Evolutionary conservation across 2,888 invertebrate species (phyloP), one percentile per base, ranked within the genome.

Genomic region (Catonia carolina): DNA sequence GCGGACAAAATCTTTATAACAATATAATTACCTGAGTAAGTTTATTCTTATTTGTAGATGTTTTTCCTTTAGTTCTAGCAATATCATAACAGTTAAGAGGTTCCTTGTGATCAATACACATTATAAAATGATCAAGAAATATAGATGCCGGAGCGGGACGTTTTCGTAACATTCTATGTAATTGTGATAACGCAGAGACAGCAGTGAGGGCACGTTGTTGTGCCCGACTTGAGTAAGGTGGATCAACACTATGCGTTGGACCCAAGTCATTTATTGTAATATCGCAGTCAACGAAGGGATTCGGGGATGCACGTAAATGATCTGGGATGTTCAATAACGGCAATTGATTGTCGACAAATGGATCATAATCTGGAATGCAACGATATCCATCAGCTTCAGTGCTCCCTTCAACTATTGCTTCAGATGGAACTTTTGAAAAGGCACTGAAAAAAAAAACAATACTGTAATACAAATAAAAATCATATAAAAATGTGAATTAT

Each of bases 141-240:
- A 94, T 75, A 70, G 90, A 91, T 67, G 84, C 84, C 7, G 89
- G 87, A 0, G 87, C 85, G 8, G 89, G 88, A 41, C 90, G 80
- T 56, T 86, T 82, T 63, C 88, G 87, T 69, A 90, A 80, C 78
- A 90, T 81, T 59, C 74, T 83, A 73, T 89, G 86, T 62, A 93
- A 81, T 54, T 86, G 79, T 48, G 85, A 81, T 45, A 95, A 71
- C 3, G 90, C 89, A 1, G 85, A 84, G 27, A 94, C 83, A 0
- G 94, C 92, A 15, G 86, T 83, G 60, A 87, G 76, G 0, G 94
- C 94, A 69, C 85, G 86, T 50, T 88, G 86, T 68, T 83, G 63
- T 12, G 62, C 60, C 4, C 58, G 27, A 3, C 14, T 27, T 41
- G 45, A 48, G 17, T 36, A 47, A 3, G 57, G 57, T 10, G 27